phyloP scores from a whole-genome alignment of 2,797 vertebrate species.

The Poecilia picta region DNA sequence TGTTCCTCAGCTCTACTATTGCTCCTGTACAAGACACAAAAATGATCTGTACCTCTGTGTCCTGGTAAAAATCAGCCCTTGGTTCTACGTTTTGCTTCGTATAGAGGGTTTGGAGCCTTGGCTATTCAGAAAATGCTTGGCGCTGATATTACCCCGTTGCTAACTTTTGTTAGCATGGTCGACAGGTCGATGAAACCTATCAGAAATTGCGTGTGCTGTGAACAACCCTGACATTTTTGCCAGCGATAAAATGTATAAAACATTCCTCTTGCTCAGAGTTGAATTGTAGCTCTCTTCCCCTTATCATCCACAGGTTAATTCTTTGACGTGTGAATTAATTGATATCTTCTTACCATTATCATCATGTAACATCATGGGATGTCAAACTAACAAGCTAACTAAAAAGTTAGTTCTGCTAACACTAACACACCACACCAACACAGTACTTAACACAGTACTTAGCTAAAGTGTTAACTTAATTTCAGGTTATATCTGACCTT shows the following conservation, averaged over 20 bases:
- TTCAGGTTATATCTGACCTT: too few relatives aligned
- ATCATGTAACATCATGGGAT: too few relatives aligned
- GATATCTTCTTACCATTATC: too few relatives aligned
- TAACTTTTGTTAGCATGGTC: background rate
- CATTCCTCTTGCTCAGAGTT: background rate
- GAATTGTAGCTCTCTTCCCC: background rate
- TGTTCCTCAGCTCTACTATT: background rate
- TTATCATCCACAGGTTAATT: too few relatives aligned
- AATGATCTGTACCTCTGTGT: background rate
- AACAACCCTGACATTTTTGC: background rate
- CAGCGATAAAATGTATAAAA: background rate
- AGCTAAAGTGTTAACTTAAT: too few relatives aligned
- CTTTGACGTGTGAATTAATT: too few relatives aligned
- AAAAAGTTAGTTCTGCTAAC: too few relatives aligned
- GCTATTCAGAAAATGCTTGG: background rate
- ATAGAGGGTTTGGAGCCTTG: background rate
- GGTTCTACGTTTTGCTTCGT: background rate
- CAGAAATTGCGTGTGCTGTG: background rate
- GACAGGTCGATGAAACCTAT: background rate
- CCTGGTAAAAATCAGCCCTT: background rate
- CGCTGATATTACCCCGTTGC: background rate
- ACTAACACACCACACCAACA: too few relatives aligned
- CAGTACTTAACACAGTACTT: too few relatives aligned
- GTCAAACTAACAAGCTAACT: too few relatives aligned
- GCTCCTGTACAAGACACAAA: background rate